These are phyloP conservation scores for Pseudoatta argentina DNA, from an alignment of 1,140 invertebrate species.

Conservation along the genomic window DNA sequence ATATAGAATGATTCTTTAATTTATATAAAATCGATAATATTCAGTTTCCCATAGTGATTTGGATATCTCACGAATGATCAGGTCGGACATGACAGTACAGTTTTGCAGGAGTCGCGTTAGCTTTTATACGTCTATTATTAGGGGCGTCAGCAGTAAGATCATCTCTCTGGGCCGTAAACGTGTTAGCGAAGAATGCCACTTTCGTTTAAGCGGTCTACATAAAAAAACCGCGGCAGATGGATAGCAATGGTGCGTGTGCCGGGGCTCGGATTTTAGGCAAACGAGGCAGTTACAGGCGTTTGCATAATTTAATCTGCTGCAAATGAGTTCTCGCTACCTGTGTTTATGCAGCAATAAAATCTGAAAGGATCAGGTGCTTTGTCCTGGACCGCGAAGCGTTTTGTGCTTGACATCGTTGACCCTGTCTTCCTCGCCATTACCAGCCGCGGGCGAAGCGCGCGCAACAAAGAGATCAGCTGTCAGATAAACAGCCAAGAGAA, in stretches of 20 bases:
- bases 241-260: conserved; percentile 64
- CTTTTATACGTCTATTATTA: conserved; percentile 64
- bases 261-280: conserved; percentile 62
- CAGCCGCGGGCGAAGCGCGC: conserved; percentile 61
- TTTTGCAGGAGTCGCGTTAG: conserved; percentile 58
- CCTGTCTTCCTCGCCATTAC: conserved; percentile 62
- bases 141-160: conserved; percentile 62
- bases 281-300: conserved; percentile 64
- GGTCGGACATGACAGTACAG: conserved; percentile 37
- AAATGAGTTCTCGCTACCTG: conserved; percentile 62
- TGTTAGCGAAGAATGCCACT: conserved; percentile 64
- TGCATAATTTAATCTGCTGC: conserved; percentile 65
- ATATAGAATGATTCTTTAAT: not conserved
- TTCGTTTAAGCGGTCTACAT: conserved; percentile 60
- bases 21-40: not conserved
- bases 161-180: conserved; percentile 59
- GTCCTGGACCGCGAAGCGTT: conserved; percentile 58
- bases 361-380: conserved; percentile 64
- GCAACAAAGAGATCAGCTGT: conserved; percentile 64
- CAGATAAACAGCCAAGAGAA: conserved; percentile 63
- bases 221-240: conserved; percentile 63
- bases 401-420: conserved; percentile 62
- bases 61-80: conserved; percentile 54
- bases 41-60: conserved; percentile 39
- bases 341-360: conserved; percentile 65